Base-by-base conservation (phyloP, 2,113 vertebrate genomes). In the Gallinago jamesoni region DNA sequence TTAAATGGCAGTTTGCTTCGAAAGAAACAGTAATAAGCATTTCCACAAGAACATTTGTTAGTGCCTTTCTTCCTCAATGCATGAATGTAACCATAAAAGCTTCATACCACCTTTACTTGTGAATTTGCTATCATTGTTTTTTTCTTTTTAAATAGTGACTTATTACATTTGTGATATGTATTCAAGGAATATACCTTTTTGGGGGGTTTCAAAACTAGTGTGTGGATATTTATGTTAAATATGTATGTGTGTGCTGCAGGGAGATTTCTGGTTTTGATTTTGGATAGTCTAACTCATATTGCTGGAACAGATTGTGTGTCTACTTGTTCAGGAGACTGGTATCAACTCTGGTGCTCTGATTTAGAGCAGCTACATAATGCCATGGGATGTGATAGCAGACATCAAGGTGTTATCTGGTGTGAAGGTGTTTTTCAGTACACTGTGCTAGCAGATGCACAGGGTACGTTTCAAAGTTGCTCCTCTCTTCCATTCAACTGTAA, bases 1-100 rank as follows among this genome's bases (percentile, higher is more conserved):
- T 94, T 96, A 94, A 98, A 96, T 90, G 20, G 63, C 84, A 52
- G 28, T 78, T 88, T 79, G 47, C 77, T 96, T 91, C 84, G 81
- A 91, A 75, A 41, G 59, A 93, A 94, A 80, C 19, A 47, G 60
- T 41, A 95, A 93, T 96, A 96, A 90, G 27, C 30, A 93, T 93
- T 57, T 91, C 48, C 59, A 55, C 37, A 90, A 87, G 57, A 92
- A 52, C 48, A 84, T 76, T 91, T 41, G 57, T 87, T 96, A n/a
- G 18, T 66, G 59, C 43, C 67, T 83, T 48, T 80, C 23, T 91
- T 76, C 59, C 52, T 94, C 39, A 18, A 72, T 48, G 41, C n/a
- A 50, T 87, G 53, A 96, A 87, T 73, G 25, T 73, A 93, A 85
- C 57, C 50, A 57, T 72, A 91, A 93, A 57, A 78, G 64, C 67